phyloP scores from a whole-genome alignment of 2,888 invertebrate genomes.

The Halictus quadricinctus region DNA sequence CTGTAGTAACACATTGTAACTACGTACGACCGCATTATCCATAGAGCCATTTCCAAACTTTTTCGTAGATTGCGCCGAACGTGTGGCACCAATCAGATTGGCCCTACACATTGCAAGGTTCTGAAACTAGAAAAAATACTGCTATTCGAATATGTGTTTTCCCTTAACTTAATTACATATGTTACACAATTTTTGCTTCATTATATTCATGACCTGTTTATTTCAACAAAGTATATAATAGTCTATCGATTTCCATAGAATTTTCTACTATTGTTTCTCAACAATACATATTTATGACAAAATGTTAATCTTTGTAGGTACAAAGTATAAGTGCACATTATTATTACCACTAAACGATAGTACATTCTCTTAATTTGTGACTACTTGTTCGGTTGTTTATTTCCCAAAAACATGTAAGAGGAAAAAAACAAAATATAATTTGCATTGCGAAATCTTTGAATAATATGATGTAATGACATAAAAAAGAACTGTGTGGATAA shows the following conservation, averaged over 20 bases:
- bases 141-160: background rate
- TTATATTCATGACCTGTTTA: background rate
- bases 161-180: background rate
- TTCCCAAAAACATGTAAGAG: background rate
- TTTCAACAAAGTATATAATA: background rate
- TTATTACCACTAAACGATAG: slow-evolving; percentile 9
- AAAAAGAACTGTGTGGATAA: slow-evolving; percentile 20
- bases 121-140: slow-evolving; percentile 70
- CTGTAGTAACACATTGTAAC: slow-evolving; percentile 33
- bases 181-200: background rate
- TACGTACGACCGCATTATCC: slow-evolving; percentile 51
- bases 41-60: slow-evolving; percentile 60
- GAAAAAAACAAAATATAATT: background rate
- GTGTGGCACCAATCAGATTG: slow-evolving; percentile 64
- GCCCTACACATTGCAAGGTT: slow-evolving; percentile 72
- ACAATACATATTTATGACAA: background rate
- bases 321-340: background rate
- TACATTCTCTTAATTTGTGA: background rate
- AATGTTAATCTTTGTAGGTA: background rate
- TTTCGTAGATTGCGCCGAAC: slow-evolving; percentile 62
- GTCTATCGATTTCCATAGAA: background rate
- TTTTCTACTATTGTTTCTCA: background rate
- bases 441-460: slow-evolving; percentile 4
- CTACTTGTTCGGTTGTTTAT: background rate
- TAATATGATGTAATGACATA: slow-evolving; percentile 32